phyloP scores from a whole-genome alignment of 2,797 vertebrate genomes.

The Argentina silus region DNA sequence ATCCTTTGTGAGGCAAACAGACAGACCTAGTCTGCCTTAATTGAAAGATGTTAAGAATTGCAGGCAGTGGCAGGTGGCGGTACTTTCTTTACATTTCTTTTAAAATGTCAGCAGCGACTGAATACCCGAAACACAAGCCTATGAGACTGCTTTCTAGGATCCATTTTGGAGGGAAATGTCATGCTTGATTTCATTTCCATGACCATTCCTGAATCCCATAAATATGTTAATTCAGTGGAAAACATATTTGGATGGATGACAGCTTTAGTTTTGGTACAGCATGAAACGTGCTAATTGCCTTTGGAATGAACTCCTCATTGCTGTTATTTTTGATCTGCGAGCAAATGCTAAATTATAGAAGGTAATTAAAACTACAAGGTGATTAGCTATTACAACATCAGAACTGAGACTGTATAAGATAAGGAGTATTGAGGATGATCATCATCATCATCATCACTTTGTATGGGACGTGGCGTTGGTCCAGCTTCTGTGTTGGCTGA shows the following conservation, averaged over 20 bases:
- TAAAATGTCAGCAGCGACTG: constrained; percentile 71
- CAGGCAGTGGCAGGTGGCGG: constrained; percentile 28
- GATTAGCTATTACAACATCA: constrained; percentile 41
- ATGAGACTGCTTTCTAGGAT: constrained; percentile 31
- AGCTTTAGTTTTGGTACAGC: constrained; percentile 16
- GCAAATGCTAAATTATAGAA: constrained; percentile 48
- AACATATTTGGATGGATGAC: constrained; percentile 40
- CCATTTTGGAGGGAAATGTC: constrained; percentile 53
- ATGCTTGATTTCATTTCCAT: constrained; percentile 47
- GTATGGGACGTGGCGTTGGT: background rate
- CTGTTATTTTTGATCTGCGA: constrained; percentile 48
- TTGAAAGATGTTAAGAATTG: constrained; percentile 72
- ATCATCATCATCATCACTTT: background rate
- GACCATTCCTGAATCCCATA: constrained; percentile 28
- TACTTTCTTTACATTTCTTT: constrained; percentile 47
- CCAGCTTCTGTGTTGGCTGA: background rate
- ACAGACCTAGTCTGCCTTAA: constrained; percentile 65
- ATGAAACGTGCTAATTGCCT: constrained; percentile 42
- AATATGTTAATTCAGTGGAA: constrained; percentile 30
- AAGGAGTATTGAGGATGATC: constrained; percentile 18
- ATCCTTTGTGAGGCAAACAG: constrained; percentile 67
- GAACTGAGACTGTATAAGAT: background rate
- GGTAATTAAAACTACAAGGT: constrained; percentile 38
- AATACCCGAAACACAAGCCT: constrained; percentile 46
- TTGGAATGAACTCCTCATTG: constrained; percentile 37